Evolutionary conservation across 1,140 invertebrate species (phyloP).

Genomic region (Galleria mellonella): DNA sequence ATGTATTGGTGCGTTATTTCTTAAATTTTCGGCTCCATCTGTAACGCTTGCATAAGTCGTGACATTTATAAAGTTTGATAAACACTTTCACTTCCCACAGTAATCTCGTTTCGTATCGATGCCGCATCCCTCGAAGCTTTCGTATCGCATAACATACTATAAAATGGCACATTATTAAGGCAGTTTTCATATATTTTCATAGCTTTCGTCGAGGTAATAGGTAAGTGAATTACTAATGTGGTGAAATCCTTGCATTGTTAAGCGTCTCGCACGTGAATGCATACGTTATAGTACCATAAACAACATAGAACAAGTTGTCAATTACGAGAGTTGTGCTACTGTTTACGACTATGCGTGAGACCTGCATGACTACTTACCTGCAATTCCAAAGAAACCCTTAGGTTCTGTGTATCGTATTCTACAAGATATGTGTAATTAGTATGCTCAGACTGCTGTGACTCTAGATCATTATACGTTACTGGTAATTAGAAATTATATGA

Average conservation of each 20-base stretch:
- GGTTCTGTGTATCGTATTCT: no score
- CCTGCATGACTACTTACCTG: conserved; percentile 12
- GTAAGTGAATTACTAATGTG: conserved; percentile 8
- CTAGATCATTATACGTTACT: no score
- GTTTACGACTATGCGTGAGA: conserved; percentile 11
- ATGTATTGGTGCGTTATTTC: no score
- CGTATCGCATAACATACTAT: no score
- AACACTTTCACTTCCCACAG: not conserved
- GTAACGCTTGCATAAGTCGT: not conserved
- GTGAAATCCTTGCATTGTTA: conserved; percentile 10
- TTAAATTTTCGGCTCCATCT: no score
- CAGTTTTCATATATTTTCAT: not conserved
- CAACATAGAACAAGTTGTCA: not conserved
- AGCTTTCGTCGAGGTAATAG: conserved; percentile 1
- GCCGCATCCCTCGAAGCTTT: no score
- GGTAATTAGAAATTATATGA: no score
- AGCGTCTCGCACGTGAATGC: not conserved
- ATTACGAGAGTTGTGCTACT: conserved; percentile 10
- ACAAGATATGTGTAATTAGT: no score
- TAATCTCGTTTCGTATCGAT: no score
- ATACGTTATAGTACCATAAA: not conserved
- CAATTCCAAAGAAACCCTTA: no score
- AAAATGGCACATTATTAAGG: no score
- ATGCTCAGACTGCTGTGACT: no score
- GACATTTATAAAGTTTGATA: not conserved